Percentiles rank a stretch among this genome's conserved stretches.
These are phyloP conservation scores for Sarcophaga caerulescens DNA, from an alignment of 2,888 invertebrate genomes.

Conservation along the genomic window DNA sequence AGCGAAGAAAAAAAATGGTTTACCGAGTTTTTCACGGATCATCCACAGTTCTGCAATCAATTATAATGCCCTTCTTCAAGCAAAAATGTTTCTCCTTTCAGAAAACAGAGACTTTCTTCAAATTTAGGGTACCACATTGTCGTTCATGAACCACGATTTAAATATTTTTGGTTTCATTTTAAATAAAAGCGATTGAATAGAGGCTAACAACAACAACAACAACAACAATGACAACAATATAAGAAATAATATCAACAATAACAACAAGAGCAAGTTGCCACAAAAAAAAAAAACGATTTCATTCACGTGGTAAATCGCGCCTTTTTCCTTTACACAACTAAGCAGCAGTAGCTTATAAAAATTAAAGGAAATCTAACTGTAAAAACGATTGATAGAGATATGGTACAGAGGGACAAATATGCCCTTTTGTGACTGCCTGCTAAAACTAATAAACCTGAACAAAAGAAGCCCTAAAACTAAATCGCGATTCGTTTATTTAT, in stretches of 20 bases:
- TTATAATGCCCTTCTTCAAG: no score
- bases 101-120: no score
- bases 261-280: constrained; percentile 9
- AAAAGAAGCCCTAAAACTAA: constrained; percentile 59
- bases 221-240: constrained; percentile 47
- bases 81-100: no score
- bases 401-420: neutral
- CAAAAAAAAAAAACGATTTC: constrained; percentile 9
- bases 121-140: no score
- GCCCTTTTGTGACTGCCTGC: constrained; percentile 34
- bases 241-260: constrained; percentile 43
- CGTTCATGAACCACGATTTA: no score
- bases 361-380: constrained; percentile 20
- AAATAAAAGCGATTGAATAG: constrained; percentile 34
- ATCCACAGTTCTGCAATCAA: no score
- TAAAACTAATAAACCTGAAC: constrained; percentile 58
- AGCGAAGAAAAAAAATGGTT: no score
- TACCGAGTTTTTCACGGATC: no score
- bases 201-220: constrained; percentile 15
- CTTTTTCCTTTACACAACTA: constrained; percentile 44
- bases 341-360: neutral
- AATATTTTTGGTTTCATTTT: neutral
- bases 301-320: constrained; percentile 68
- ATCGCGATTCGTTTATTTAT: constrained; percentile 32
- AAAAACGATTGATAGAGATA: constrained; percentile 49